A percentile compares a stretch with the other conserved stretches of the same genome.
phyloP scores from a whole-genome alignment of 2,797 vertebrate genomes.

The Acipenser ruthenus region DNA sequence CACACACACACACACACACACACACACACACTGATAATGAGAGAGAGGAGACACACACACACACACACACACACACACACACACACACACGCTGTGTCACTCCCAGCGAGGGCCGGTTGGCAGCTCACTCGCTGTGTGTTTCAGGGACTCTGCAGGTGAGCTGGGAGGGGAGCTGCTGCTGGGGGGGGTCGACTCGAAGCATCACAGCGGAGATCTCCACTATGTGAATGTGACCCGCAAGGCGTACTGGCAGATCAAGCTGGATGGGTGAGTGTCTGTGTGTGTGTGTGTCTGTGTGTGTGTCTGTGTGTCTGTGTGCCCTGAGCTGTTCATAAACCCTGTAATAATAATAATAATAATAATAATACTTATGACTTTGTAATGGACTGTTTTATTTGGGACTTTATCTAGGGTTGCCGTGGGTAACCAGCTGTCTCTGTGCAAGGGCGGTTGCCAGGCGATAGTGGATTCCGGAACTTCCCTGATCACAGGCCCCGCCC shows the following conservation, averaged over 20 bases:
- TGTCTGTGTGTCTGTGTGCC: not conserved
- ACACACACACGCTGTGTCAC: not conserved
- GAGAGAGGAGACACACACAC: no score
- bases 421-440: conserved; percentile 60
- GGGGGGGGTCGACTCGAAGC: conserved; percentile 65
- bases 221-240: not conserved
- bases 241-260: conserved; percentile 16
- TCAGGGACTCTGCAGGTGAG: conserved; percentile 45
- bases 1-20: no score
- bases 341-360: no score
- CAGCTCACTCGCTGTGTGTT: not conserved
- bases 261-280: conserved; percentile 56
- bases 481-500: conserved; percentile 58
- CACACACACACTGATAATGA: not conserved
- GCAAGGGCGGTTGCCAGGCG: conserved; percentile 67
- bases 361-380: no score
- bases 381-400: no score
- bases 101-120: not conserved
- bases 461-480: conserved; percentile 77
- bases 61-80: no score
- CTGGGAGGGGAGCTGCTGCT: conserved; percentile 75
- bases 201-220: conserved; percentile 55
- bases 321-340: not conserved
- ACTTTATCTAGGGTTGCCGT: conserved; percentile 55
- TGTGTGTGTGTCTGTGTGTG: not conserved